Percentiles rank a stretch among this genome's conserved stretches.
phyloP scores from a whole-genome alignment of 2,113 vertebrate genomes.

The Todiramphus saurophagus region DNA sequence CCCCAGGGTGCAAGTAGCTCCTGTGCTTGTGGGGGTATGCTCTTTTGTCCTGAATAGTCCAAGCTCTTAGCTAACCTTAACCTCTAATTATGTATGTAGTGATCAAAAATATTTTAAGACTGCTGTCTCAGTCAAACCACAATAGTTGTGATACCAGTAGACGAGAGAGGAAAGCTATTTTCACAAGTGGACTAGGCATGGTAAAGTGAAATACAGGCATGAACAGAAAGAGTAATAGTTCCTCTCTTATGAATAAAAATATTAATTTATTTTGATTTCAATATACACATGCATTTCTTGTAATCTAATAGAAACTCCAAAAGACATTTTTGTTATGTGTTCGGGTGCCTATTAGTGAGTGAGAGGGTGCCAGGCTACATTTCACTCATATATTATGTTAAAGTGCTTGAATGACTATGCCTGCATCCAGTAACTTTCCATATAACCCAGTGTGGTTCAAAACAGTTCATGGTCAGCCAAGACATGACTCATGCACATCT shows the following conservation, averaged over 20 bases:
- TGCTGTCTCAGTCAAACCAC: not conserved
- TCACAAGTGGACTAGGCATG: not conserved
- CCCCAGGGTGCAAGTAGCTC: not conserved
- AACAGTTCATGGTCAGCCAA: not conserved
- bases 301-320: not conserved
- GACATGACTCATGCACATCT: not conserved
- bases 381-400: not conserved
- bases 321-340: not conserved
- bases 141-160: not conserved
- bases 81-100: accelerated
- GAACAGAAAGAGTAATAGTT: not conserved
- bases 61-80: not conserved
- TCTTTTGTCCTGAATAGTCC: not conserved
- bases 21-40: too few relatives aligned
- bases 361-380: not conserved
- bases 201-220: not conserved
- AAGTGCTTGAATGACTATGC: not conserved
- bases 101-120: not conserved
- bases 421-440: not conserved
- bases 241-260: not conserved
- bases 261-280: not conserved
- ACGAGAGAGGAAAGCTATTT: not conserved
- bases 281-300: not conserved
- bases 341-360: not conserved
- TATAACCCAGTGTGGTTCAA: not conserved